phyloP scores from a whole-genome alignment of 2,888 invertebrate genomes.

The Trichacis sp. region DNA sequence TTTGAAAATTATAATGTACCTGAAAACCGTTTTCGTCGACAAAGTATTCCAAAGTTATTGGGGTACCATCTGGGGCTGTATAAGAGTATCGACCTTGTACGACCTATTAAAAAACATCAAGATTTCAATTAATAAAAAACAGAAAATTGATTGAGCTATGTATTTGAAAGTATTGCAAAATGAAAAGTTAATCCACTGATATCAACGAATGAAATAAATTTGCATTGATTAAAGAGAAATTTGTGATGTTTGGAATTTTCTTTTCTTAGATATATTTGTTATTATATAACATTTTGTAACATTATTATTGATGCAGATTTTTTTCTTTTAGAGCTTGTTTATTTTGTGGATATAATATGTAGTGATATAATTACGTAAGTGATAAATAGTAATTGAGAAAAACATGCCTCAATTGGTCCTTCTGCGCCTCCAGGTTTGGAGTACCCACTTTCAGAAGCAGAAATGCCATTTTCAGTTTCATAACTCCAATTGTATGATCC shows the following conservation, averaged over 20 bases:
- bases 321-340: no score
- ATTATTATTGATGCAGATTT: background rate
- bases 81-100: slow-evolving; percentile 83
- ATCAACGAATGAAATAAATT: no score
- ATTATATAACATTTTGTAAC: slow-evolving; percentile 5
- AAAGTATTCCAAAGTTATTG: slow-evolving; percentile 78
- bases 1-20: no score
- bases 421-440: slow-evolving; percentile 53
- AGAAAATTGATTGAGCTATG: no score
- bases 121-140: no score
- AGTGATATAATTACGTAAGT: no score
- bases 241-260: no score
- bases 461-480: slow-evolving; percentile 66
- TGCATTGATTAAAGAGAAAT: no score
- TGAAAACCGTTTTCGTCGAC: slow-evolving; percentile 86
- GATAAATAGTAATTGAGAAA: background rate
- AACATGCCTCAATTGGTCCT: slow-evolving; percentile 51
- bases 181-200: no score
- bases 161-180: no score
- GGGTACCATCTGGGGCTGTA: slow-evolving; percentile 80
- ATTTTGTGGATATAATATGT: no score
- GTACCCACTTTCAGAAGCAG: slow-evolving; percentile 58
- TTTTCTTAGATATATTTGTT: no score
- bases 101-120: slow-evolving; percentile 71
- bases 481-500: slow-evolving; percentile 62